A percentile compares a stretch with the other conserved stretches of the same genome.
Evolutionary conservation across 2,888 invertebrate species (phyloP).

Genomic region (Zootermopsis nevadensis): DNA sequence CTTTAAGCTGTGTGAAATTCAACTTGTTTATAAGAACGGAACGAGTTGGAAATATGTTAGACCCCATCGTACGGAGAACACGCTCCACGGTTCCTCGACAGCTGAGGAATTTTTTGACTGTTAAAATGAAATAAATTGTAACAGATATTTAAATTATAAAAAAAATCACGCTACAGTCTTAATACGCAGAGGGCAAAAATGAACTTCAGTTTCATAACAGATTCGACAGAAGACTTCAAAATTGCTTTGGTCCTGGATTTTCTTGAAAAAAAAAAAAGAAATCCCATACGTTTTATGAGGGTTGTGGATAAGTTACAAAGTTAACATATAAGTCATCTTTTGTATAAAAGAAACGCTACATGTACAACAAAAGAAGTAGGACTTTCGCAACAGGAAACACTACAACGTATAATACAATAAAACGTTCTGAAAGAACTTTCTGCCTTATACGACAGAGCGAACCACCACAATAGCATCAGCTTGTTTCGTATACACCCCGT

Average conservation of each 20-base stretch:
- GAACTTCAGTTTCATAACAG: too few relatives aligned
- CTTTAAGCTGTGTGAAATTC: not conserved
- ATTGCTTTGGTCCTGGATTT: not conserved
- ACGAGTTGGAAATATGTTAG: not conserved
- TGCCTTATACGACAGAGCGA: not conserved
- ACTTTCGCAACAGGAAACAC: not conserved
- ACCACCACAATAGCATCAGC: conserved; percentile 1
- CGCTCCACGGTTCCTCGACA: too few relatives aligned
- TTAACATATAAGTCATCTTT: not conserved
- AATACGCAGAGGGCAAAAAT: too few relatives aligned
- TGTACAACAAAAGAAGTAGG: not conserved
- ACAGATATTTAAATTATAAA: too few relatives aligned
- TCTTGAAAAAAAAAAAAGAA: not conserved
- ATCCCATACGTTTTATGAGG: not conserved
- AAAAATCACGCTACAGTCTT: too few relatives aligned
- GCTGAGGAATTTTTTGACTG: too few relatives aligned
- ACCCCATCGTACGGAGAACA: too few relatives aligned
- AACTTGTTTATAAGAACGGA: not conserved
- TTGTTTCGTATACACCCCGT: too few relatives aligned
- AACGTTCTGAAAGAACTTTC: not conserved
- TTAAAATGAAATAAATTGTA: too few relatives aligned
- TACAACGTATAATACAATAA: conserved; percentile 9
- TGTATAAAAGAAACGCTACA: not conserved
- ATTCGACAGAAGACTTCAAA: too few relatives aligned
- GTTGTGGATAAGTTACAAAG: not conserved